These are phyloP conservation scores for Nomada ferruginata DNA, from an alignment of 2,888 invertebrate genomes.

Conservation along the genomic window DNA sequence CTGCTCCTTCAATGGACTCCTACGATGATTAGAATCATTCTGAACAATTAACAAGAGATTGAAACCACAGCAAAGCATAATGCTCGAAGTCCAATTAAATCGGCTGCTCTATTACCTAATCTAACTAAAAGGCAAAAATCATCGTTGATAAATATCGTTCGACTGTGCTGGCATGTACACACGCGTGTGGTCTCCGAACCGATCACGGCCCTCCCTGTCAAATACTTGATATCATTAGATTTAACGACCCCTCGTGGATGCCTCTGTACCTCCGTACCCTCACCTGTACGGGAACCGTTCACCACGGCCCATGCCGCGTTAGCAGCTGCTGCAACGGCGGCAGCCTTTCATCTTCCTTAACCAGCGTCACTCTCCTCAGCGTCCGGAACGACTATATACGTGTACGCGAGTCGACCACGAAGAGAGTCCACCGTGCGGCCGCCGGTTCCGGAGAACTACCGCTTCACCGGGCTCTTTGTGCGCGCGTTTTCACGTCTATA, in stretches of 20 bases:
- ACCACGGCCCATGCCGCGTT: slow-evolving; percentile 77
- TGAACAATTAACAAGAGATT: background rate
- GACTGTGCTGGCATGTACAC: background rate
- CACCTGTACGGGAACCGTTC: slow-evolving; percentile 16
- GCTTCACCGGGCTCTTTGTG: slow-evolving; percentile 37
- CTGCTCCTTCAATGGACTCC: no score
- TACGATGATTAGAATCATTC: background rate
- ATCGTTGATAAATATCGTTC: background rate
- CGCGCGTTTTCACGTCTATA: slow-evolving; percentile 28
- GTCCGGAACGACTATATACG: slow-evolving; percentile 53
- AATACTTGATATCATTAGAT: slow-evolving; percentile 82
- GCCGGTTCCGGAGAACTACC: slow-evolving; percentile 52
- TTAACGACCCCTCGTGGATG: slow-evolving; percentile 77
- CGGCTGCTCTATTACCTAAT: no score
- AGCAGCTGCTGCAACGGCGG: slow-evolving; percentile 80
- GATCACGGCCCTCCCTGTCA: slow-evolving; percentile 75
- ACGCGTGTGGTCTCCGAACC: slow-evolving; percentile 75
- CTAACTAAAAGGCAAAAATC: background rate
- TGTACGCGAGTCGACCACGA: slow-evolving; percentile 34
- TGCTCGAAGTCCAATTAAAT: no score
- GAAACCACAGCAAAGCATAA: background rate
- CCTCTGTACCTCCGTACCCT: slow-evolving; percentile 36
- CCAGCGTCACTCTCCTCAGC: slow-evolving; percentile 71
- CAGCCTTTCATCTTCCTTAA: slow-evolving; percentile 81
- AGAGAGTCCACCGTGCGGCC: slow-evolving; percentile 40